Evolutionary conservation across 2,797 vertebrate species (phyloP).

Genomic region (Enteromius afrohamiltoni): DNA sequence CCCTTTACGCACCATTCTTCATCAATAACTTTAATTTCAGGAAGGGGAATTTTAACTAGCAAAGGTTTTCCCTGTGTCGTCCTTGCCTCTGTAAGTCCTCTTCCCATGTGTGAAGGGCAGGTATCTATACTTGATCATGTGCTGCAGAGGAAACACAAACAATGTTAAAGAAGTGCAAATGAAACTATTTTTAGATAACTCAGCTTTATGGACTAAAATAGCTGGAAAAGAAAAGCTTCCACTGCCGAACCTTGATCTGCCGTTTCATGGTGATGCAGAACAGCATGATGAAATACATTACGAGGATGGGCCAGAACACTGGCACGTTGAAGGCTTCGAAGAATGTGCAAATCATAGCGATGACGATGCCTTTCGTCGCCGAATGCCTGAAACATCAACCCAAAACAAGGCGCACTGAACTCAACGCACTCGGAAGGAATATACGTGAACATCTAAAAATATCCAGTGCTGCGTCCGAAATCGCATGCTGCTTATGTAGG

Average conservation of each 20-base stretch:
- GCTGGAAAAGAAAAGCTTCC: not conserved
- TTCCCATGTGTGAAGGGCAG: constrained; percentile 99
- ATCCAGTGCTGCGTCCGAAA: not conserved
- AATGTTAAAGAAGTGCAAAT: not conserved
- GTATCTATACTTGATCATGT: constrained; percentile 99
- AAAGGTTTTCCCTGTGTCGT: constrained; percentile 93
- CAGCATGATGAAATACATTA: constrained; percentile 99
- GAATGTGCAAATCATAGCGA: constrained; percentile 98
- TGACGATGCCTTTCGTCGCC: constrained; percentile 95
- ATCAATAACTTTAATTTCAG: constrained; percentile 69
- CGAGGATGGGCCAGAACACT: constrained; percentile 99
- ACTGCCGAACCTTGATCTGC: constrained; percentile 93
- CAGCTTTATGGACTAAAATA: not conserved
- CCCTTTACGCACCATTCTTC: constrained; percentile 63
- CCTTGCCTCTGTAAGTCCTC: constrained; percentile 99
- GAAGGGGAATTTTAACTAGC: constrained; percentile 87
- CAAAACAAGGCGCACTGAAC: not conserved
- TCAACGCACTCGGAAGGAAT: not conserved
- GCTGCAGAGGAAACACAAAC: constrained; percentile 77
- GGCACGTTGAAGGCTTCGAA: constrained; percentile 98
- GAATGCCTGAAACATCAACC: constrained; percentile 85
- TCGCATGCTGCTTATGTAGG: too few relatives aligned
- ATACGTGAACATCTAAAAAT: not conserved
- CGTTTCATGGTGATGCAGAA: constrained; percentile 99
- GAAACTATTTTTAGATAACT: not conserved